Percentiles rank a stretch among this genome's conserved stretches.
These are phyloP conservation scores for Scyliorhinus canicula DNA, from an alignment of 2,797 vertebrate genomes.

Conservation along the genomic window DNA sequence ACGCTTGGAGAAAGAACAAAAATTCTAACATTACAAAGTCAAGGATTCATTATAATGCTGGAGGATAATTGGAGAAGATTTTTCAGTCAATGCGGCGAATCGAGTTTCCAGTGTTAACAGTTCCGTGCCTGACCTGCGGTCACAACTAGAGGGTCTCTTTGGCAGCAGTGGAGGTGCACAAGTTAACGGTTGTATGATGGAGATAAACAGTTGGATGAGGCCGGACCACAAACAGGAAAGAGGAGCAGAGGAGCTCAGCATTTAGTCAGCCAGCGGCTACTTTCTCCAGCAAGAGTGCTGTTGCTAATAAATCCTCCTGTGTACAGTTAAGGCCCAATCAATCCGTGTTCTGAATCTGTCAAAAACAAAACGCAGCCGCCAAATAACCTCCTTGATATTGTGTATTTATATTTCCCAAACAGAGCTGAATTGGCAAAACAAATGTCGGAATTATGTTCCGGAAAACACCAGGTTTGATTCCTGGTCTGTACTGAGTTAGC, in stretches of 20 bases:
- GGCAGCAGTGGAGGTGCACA: neutral
- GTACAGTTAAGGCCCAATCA: neutral
- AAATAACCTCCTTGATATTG: neutral
- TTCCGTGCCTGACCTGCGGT: neutral
- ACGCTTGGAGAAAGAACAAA: neutral
- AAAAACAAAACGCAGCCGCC: neutral
- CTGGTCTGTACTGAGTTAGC: neutral
- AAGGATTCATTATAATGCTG: neutral
- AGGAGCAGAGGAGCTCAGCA: neutral
- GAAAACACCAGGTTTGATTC: neutral
- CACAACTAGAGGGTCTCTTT: neutral
- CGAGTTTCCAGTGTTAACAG: neutral
- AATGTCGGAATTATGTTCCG: neutral
- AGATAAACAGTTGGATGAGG: neutral
- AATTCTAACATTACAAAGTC: too few species aligned
- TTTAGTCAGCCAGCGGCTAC: neutral
- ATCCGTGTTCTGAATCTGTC: neutral
- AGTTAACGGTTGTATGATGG: neutral
- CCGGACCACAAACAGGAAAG: neutral
- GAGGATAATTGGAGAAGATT: neutral
- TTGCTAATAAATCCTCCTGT: neutral
- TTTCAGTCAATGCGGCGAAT: neutral
- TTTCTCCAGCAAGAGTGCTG: neutral
- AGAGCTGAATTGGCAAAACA: neutral
- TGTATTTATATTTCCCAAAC: neutral